phyloP scores from a whole-genome alignment of 2,888 invertebrate species.

The Pristionchus japonicus region DNA sequence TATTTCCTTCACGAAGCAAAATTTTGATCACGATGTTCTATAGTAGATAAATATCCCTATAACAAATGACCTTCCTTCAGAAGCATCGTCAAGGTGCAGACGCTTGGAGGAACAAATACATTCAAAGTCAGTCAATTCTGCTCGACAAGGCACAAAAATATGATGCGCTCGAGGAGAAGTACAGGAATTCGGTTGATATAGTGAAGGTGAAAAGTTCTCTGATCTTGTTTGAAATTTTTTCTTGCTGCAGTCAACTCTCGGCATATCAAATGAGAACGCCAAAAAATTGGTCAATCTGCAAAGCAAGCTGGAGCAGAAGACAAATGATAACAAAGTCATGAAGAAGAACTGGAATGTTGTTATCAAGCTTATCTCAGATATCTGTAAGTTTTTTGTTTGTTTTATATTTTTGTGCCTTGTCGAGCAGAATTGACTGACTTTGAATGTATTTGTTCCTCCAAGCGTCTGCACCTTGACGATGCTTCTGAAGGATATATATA shows the following conservation, averaged over 20 bases:
- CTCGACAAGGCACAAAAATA: not conserved
- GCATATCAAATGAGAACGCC: not conserved
- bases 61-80: not conserved
- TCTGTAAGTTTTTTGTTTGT: not conserved
- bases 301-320: not conserved
- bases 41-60: not conserved
- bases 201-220: not conserved
- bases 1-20: not conserved
- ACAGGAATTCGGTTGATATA: not conserved
- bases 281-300: not conserved
- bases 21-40: not conserved
- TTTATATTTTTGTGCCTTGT: not conserved
- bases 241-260: not conserved
- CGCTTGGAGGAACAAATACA: constrained; percentile 8
- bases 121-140: not conserved
- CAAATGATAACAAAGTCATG: not conserved
- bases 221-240: not conserved
- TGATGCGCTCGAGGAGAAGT: not conserved
- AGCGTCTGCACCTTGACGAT: not conserved
- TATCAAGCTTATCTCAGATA: not conserved
- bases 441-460: not conserved
- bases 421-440: not conserved
- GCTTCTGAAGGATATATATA: too few relatives aligned
- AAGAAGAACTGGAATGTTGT: constrained; percentile 30
- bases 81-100: constrained; percentile 2